Evolutionary conservation across 2,888 invertebrate genomes (phyloP), one percentile per base, ranked within the genome.

Genomic region (Oxytorus armatus): DNA sequence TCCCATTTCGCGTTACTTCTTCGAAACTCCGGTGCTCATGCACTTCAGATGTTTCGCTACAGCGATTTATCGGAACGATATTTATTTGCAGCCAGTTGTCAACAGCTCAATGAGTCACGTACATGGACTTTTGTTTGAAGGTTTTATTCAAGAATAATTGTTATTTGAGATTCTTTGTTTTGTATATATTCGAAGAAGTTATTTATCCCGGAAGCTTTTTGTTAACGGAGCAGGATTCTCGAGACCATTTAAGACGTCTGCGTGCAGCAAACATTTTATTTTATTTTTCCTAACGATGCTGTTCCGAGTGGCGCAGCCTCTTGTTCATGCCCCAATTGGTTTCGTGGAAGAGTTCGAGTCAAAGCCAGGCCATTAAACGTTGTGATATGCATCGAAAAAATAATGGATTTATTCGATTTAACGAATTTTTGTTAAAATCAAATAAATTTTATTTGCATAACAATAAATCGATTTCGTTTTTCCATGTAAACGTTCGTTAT

Each of bases 101-200:
- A 69, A 49, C 21, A 39, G 57, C 39, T 25, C 23, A 16, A 39
- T 33, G 23, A 79, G 76, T 72, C 36, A 42, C 70, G 76, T 63
- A 53, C 23, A 33, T 11, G 10, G 7, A 72, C 55, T 47, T 47
- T 39, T 21, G 23, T 68, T 63, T 55, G 8, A 61, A 55, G 59
- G 11, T 79, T 79, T n/a, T n/a, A n/a, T n/a, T 51, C 18, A 49
- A 29, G 36, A 29, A n/a, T 11, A 11, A 39, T 1, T 36, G 2
- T 16, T 11, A 11, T 59, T 1, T 36, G 2, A 7, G 16, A 2
- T 4, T 23, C 23, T 23, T 18, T 10, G 16, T 21, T 11, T 10
- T 18, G 0, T 14, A 44, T 7, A 16, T 44, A 16, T 44, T 44
- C 7, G 10, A 21, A 10, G 8, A 18, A 1, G 16, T 49, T 3